A percentile compares a stretch with the other conserved stretches of the same genome.
Evolutionary conservation across 2,888 invertebrate species (phyloP).

Genomic region (Agonum fuliginosum): DNA sequence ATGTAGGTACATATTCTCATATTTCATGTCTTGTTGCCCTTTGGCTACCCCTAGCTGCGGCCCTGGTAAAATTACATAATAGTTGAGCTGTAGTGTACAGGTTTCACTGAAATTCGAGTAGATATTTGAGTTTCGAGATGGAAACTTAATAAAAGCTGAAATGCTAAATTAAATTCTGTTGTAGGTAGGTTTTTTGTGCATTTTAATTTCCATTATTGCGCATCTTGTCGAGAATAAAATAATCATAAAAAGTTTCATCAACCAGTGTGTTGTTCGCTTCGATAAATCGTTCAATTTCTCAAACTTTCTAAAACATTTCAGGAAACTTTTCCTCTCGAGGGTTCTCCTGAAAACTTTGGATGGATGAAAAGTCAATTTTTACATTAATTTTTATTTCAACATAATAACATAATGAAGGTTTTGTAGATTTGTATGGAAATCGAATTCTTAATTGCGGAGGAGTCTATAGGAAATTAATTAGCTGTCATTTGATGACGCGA

Average conservation of each 20-base stretch:
- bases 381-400: constrained; percentile 37
- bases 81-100: no score
- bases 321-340: not conserved
- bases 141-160: constrained; percentile 33
- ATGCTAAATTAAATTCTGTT: constrained; percentile 30
- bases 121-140: not conserved
- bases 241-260: constrained; percentile 50
- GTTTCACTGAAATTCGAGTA: no score
- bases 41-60: no score
- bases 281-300: constrained; percentile 36
- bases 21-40: no score
- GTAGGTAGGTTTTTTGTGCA: constrained; percentile 31
- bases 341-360: not conserved
- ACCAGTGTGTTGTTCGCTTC: constrained; percentile 30
- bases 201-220: constrained; percentile 38
- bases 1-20: no score
- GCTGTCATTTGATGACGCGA: constrained; percentile 49
- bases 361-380: constrained; percentile 39
- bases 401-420: constrained; percentile 10
- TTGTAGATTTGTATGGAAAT: constrained; percentile 48
- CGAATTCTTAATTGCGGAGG: constrained; percentile 47
- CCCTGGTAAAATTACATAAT: no score
- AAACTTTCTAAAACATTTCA: constrained; percentile 47
- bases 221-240: constrained; percentile 43
- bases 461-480: constrained; percentile 58